Percentiles rank a stretch among this genome's conserved stretches.
phyloP scores from a whole-genome alignment of 1,140 invertebrate genomes.

The Apis cerana region DNA sequence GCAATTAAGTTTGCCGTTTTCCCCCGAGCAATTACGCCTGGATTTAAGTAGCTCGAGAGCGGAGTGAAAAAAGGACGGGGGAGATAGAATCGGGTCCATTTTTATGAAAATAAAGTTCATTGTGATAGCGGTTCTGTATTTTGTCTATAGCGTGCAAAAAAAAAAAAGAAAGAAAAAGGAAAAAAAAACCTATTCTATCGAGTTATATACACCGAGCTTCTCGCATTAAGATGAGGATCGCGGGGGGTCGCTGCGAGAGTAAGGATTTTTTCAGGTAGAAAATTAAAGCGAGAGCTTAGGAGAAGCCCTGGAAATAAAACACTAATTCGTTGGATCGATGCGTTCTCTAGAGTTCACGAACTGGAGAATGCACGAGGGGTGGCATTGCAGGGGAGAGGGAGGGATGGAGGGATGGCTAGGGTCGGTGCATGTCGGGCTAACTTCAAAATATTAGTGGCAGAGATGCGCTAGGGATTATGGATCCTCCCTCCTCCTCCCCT shows the following conservation, averaged over 20 bases:
- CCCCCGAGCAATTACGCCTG: background rate
- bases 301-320: conserved; percentile 72
- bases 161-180: background rate
- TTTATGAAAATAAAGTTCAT: conserved; percentile 16
- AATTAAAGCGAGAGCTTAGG: conserved; percentile 73
- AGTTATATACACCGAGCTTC: conserved; percentile 23
- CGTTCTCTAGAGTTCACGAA: conserved; percentile 67
- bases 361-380: conserved; percentile 48
- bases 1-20: conserved; percentile 7
- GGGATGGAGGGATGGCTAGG: background rate
- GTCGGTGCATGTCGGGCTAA: conserved; percentile 37
- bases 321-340: conserved; percentile 74
- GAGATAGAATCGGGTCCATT: too few species aligned
- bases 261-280: conserved; percentile 73
- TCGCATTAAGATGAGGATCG: conserved; percentile 32
- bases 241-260: conserved; percentile 26
- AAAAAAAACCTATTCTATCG: background rate
- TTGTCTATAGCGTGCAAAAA: conserved; percentile 20
- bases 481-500: background rate
- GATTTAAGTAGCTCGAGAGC: background rate
- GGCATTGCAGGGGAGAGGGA: conserved; percentile 11
- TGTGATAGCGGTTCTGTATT: conserved; percentile 15
- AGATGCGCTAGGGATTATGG: conserved; percentile 63
- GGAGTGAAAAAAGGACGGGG: background rate
- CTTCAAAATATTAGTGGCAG: conserved; percentile 64